Evolutionary conservation across 2,113 vertebrate species (phyloP), one percentile per base, ranked within the genome.

Genomic region (Etia nguti): DNA sequence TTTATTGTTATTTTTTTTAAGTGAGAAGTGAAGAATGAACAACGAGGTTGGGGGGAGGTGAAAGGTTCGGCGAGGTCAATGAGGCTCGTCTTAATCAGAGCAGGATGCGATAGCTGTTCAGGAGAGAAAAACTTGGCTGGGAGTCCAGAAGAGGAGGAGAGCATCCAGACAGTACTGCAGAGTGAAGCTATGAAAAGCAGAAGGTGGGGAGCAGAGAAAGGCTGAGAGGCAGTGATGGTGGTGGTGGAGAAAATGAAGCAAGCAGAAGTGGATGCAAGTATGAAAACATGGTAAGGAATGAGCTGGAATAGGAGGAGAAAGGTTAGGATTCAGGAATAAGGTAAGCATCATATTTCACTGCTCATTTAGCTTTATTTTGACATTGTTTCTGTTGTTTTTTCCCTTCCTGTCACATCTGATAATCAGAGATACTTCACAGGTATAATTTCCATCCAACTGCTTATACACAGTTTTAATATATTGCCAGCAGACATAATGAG

Each of bases 81-180:
- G 62, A 88, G 43, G 50, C 62, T 38, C 6, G 12, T 81, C 92
- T 80, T 34, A 90, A 81, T 56, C 20, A 5, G 46, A 77, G 26
- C 26, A 31, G 46, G 73, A 31, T 50, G 73, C 4, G 4, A 52
- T 77, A n/a, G 46, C 29, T 77, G 24, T 77, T 77, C 24, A 77
- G 10, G 26, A 31, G 46, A 77, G 26, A 77, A 77, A 77, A 50
- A 29, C 29, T 77, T 20, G 73, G 46, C 73, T 77, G 18, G 43
- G 73, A 77, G 73, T 77, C 73, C 46, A 52, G 46, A 50, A 34
- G 26, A 52, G 46, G 73, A 52, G 46, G 43, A 50, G 24, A 48
- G 24, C 70, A 48, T 75, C 16, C 24, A 48, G 70, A 75, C 24
- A 20, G 16, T 50, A 50, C 43, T 77, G 26, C 46, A n/a, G 73